Base-by-base conservation (phyloP, 2,113 vertebrate genomes). In the Sarotherodon lohbergeri region DNA sequence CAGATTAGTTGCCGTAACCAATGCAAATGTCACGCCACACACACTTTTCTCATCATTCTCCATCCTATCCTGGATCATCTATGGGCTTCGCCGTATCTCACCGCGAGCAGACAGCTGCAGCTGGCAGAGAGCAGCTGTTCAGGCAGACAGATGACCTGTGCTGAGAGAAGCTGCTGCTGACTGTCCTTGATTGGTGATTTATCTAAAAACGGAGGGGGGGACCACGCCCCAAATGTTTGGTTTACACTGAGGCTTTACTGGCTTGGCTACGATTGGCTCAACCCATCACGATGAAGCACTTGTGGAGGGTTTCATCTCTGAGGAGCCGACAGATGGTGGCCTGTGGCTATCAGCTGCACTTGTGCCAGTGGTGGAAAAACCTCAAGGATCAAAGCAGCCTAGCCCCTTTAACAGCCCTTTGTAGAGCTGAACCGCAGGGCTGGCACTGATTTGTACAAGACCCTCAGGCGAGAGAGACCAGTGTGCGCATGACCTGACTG, bases 331-430 rank as follows among this genome's bases (percentile, higher is more conserved):
- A 95, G 92, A 93, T 93, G 93, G 90, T 48, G 86, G 88, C 80
- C 76, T 55, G 56, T 76, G 80, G 61, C 90, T 85, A 90, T 94
- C 88, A 88, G 92, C 87, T 86, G 87, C 80, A 55, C 50, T 80
- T 39, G 48, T 88, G 80, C 83, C 88, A 89, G 78, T 16, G 80
- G 79, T 79, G 84, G 86, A 66, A 79, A 66, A 89, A 91, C 83
- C 86, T 91, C 86, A 89, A 68, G 55, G 83, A 91, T 93, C 92
- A 95, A 93, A 95, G 88, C 84, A 16, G 79, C 22, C 41, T 46
- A 39, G 43, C 9, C 78, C 85, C 59, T 43, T 68, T 43, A 83
- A 48, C 54, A 32, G 71, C 27, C 7, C 85, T 90, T 85, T 91
- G 86, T 87, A 56, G 88, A 88, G 88, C 85, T 56, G 22, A 92